Evolutionary conservation across 2,113 vertebrate genomes (phyloP), one percentile per base, ranked within the genome.

Genomic region (Larimichthys polyactis): DNA sequence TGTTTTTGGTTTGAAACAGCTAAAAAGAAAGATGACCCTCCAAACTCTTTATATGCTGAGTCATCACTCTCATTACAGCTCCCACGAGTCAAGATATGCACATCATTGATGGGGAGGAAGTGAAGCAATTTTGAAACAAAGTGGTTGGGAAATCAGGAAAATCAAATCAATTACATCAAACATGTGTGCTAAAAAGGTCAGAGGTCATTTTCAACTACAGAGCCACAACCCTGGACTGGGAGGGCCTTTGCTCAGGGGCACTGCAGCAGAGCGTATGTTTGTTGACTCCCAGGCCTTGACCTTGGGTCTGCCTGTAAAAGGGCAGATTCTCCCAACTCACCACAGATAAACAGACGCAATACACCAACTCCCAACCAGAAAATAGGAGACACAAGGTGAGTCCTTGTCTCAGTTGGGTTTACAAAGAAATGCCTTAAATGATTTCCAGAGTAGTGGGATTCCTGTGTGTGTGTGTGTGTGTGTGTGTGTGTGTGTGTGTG

Each of bases 391-490:
- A 79, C n/a, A 72, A 68, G 16, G 49, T 22, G 12, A 66, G 24
- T 62, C 69, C 49, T 67, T 57, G 65, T 82, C 48, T 80, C 69
- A 24, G 20, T 2, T 17, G 32, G n/a, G 24, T 63, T 78, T 24
- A 22, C n/a, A 44, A 57, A 80, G 71, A 71, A 71, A 75, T 15
- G 32, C 7, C 29, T 68, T 55, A 78, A 84, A 88, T 71, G 1
- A 65, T 17, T 86, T 85, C 79, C 65, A 91, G 57, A 36, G 66
- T 63, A 40, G 40, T 36, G 10, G 16, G 55, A 68, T 83, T 75
- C 57, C 5, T 36, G 58, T 0, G 32, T 36, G 32, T 7, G 32
- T 32, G 32, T 32, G 32, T 32, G 32, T 32, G 32, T 36, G 58
- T 0, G 27, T 24, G 67, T 78, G 55, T 72, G 16, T 19, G 46